phyloP scores from a whole-genome alignment of 2,888 invertebrate genomes.

The Oligia strigilis region DNA sequence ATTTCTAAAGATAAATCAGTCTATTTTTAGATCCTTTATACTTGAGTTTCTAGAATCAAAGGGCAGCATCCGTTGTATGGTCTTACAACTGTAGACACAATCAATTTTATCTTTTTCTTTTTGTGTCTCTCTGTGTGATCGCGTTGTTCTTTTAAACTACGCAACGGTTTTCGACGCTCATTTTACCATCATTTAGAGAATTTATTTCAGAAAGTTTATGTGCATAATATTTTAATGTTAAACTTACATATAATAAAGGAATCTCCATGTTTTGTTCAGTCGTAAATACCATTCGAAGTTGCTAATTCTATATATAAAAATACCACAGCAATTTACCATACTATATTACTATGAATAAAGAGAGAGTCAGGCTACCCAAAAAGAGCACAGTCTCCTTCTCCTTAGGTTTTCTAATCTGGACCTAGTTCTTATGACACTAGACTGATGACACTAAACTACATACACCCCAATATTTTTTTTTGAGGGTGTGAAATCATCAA shows the following conservation, averaged over 20 bases:
- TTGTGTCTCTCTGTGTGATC: neutral
- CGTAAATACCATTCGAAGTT: neutral
- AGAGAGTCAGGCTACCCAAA: neutral
- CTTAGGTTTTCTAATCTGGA: neutral
- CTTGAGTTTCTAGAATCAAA: neutral
- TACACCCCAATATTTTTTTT: too few relatives aligned
- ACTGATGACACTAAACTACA: neutral
- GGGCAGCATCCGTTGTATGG: neutral
- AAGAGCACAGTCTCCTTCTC: neutral
- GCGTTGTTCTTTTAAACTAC: too few relatives aligned
- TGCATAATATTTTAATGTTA: too few relatives aligned
- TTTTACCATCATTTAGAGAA: too few relatives aligned
- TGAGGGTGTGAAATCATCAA: too few relatives aligned
- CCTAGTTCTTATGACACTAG: neutral
- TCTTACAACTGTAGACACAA: neutral
- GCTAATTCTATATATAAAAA: neutral
- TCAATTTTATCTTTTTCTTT: neutral
- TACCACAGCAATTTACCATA: neutral
- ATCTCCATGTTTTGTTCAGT: neutral
- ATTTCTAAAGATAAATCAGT: conserved; percentile 7
- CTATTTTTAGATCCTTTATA: conserved; percentile 10
- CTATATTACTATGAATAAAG: neutral
- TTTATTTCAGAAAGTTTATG: neutral
- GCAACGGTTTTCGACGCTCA: too few relatives aligned
- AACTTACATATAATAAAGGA: neutral